Evolutionary conservation across 1,140 invertebrate genomes (phyloP), one percentile per base, ranked within the genome.

Genomic region (Magallana ariakensis): DNA sequence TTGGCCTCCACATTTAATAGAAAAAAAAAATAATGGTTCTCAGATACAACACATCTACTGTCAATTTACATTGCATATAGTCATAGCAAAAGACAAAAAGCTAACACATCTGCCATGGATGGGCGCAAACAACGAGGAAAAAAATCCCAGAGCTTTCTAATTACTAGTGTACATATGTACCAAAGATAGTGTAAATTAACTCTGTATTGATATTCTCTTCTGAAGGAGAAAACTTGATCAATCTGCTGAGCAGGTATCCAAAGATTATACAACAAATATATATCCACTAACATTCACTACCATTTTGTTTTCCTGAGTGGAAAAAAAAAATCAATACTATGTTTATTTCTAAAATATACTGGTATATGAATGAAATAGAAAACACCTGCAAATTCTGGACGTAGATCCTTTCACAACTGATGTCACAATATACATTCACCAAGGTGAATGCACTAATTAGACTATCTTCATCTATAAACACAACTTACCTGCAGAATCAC

Each of bases 241-340:
- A 75, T 75, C 9, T 75, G 66, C 66, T 26, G 66, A 11, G 33
- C 7, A 11, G 22, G 66, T 22, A 75, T 13, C 33, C 26, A 75
- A 26, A 75, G 66, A 22, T 75, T 75, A 33, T 22, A 26, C 66
- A 75, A 75, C 13, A 75, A 75, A 70, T 26, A 75, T 22, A 70
- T 75, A 13, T 46, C 33, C 33, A 8, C 19, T 19, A 75, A 26
- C 26, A 75, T 33, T 75, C 22, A 75, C 66, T 10, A 75, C 66
- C 22, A 75, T 75, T 75, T 75, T 75, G 66, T 75, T 75, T 75
- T 62, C 58, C 19, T 46, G 33, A 5, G 33, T 46, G 58, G 19
- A 62, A 62, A 5, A 62, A 62, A 75, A 70, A 75, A 75, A 75
- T 75, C 66, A 75, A 75, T 75, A 75, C 13, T 22, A 75, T 33